Evolutionary conservation across 2,113 vertebrate genomes (phyloP), one percentile per base, ranked within the genome.

Genomic region (Taurulus bubalis): DNA sequence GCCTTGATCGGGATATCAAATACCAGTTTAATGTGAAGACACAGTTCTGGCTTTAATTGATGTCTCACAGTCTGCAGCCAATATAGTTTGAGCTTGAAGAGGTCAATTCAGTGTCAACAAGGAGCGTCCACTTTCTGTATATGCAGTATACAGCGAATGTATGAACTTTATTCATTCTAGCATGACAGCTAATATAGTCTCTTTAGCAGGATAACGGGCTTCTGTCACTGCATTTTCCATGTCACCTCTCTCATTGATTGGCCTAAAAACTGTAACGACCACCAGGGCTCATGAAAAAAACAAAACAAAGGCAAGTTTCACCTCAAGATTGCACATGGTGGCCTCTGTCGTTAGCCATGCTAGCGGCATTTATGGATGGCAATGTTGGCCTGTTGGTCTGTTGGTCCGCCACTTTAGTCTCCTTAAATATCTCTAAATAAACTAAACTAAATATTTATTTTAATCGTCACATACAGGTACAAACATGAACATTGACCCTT

Each of bases 11-110:
- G 38, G 67, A 83, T 91, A 90, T 92, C 92, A 80, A 24, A 82
- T 90, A 66, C 69, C 87, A 49, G 47, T 83, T 84, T 90, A 91
- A 91, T 85, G 87, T 77, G 90, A 81, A 84, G 86, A 89, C 84
- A 88, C 42, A 79, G 80, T 68, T 73, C 62, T 83, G 84, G 72
- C 79, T 79, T 88, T 88, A 88, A 92, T 82, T 87, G 80, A 85
- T 78, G 68, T 63, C 81, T 89, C n/a, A 4, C 36, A 40, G 60
- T 10, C 64, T 64, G 59, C 36, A 34, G 40, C 59, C 40, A 45
- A 24, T 70, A 64, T 18, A 38, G 67, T 9, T 60, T 12, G 56
- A 67, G 15, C 30, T 47, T 70, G 42, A 73, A 87, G 59, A 64
- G 32, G 28, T 69, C 28, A 64, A 58, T 71, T 72, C 24, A 36